These are phyloP conservation scores for Dione juno DNA, from an alignment of 2,888 invertebrate genomes.

Conservation along the genomic window DNA sequence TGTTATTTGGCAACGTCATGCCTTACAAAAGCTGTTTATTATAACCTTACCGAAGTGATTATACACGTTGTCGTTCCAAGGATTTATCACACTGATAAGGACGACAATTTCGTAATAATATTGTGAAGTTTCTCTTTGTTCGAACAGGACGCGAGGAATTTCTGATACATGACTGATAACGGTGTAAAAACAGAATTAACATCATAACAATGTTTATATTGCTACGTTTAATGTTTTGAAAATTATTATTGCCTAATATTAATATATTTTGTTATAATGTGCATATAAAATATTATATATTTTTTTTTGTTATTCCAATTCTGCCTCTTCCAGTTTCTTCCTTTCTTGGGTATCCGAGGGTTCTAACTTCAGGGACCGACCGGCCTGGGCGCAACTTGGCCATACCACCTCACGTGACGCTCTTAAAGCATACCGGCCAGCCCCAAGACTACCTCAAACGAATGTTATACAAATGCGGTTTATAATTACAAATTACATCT, in stretches of 20 bases:
- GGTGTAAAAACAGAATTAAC: slow-evolving; percentile 34
- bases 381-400: no score
- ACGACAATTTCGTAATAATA: slow-evolving; percentile 44
- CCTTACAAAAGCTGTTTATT: not conserved
- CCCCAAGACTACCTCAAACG: no score
- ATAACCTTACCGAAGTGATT: slow-evolving; percentile 27
- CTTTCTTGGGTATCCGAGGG: no score
- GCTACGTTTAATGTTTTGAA: not conserved
- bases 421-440: no score
- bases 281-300: no score
- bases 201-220: slow-evolving; percentile 21
- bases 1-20: not conserved
- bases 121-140: slow-evolving; percentile 48
- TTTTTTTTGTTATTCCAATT: no score
- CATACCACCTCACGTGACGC: no score
- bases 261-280: not conserved
- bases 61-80: slow-evolving; percentile 28
- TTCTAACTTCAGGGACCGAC: no score
- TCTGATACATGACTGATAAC: slow-evolving; percentile 48
- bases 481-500: no score
- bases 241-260: not conserved
- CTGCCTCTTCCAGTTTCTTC: no score
- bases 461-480: no score
- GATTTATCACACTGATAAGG: slow-evolving; percentile 44
- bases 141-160: slow-evolving; percentile 48